Evolutionary conservation across 2,888 invertebrate genomes (phyloP).

Genomic region (Erebia epiphron): DNA sequence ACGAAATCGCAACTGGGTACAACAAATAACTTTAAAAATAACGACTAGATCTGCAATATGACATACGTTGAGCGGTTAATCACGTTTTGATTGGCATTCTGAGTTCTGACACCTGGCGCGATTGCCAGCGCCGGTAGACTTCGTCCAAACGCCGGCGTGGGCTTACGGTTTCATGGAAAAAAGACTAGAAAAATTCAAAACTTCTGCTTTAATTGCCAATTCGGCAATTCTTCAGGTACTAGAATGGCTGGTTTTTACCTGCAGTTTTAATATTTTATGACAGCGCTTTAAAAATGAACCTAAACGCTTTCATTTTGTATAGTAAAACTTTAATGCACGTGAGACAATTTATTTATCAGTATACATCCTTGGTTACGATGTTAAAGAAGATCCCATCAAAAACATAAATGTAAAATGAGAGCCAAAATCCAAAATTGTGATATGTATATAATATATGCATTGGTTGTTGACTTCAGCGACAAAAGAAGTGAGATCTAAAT

Average conservation of each 20-base stretch:
- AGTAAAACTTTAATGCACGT: no score
- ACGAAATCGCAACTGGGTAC: no score
- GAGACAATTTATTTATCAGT: no score
- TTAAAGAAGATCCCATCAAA: no score
- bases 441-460: no score
- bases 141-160: constrained; percentile 14
- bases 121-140: constrained; percentile 19
- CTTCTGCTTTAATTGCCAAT: not conserved
- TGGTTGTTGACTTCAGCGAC: no score
- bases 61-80: constrained; percentile 20
- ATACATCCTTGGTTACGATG: no score
- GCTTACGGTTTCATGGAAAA: constrained; percentile 5
- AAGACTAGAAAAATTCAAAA: constrained; percentile 4
- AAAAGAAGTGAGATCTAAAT: no score
- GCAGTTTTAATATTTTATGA: not conserved
- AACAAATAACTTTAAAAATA: not conserved
- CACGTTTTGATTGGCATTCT: constrained; percentile 28
- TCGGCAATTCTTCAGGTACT: no score
- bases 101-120: constrained; percentile 21
- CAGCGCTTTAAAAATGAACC: not conserved
- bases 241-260: constrained; percentile 6
- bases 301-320: not conserved
- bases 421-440: no score
- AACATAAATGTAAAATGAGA: no score
- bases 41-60: constrained; percentile 13